phyloP scores from a whole-genome alignment of 2,797 vertebrate genomes.

The Coregonus ussuriensis region DNA sequence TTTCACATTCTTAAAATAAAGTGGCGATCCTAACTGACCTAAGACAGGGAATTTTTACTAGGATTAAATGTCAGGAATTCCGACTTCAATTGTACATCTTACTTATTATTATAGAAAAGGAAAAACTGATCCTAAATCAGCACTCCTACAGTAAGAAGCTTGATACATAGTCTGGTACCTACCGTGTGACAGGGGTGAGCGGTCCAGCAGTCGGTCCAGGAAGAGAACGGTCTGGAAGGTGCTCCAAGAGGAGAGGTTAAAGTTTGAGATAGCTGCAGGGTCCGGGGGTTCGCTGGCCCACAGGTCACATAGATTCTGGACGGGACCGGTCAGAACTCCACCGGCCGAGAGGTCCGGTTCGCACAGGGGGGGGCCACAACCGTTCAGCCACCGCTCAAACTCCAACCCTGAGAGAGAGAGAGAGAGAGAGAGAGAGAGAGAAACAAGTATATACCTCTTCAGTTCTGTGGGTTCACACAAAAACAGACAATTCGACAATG shows the following conservation, averaged over 20 bases:
- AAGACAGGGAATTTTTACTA: too few relatives aligned
- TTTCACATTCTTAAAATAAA: too few relatives aligned
- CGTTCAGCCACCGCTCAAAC: constrained; percentile 91
- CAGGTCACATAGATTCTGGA: constrained; percentile 86
- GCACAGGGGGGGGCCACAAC: constrained; percentile 85
- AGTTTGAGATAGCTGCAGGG: constrained; percentile 67
- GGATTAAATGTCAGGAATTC: too few relatives aligned
- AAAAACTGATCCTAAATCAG: too few relatives aligned
- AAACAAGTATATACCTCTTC: too few relatives aligned
- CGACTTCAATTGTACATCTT: too few relatives aligned
- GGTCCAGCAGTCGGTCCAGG: constrained; percentile 90
- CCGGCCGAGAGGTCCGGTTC: constrained; percentile 93
- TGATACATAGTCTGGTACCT: not conserved
- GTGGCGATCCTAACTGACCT: too few relatives aligned
- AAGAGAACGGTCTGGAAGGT: constrained; percentile 95
- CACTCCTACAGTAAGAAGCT: too few relatives aligned
- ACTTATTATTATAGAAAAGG: too few relatives aligned
- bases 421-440: too few relatives aligned
- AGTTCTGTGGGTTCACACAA: too few relatives aligned
- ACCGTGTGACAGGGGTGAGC: constrained; percentile 85
- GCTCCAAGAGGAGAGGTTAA: constrained; percentile 90
- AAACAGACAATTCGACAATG: too few relatives aligned
- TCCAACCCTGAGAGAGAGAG: constrained; percentile 59
- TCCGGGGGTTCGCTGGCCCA: constrained; percentile 83
- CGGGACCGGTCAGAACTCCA: constrained; percentile 81